Conservation (phyloP, 2,113 vertebrate species). For the Erythrocercus mccallii region DNA sequence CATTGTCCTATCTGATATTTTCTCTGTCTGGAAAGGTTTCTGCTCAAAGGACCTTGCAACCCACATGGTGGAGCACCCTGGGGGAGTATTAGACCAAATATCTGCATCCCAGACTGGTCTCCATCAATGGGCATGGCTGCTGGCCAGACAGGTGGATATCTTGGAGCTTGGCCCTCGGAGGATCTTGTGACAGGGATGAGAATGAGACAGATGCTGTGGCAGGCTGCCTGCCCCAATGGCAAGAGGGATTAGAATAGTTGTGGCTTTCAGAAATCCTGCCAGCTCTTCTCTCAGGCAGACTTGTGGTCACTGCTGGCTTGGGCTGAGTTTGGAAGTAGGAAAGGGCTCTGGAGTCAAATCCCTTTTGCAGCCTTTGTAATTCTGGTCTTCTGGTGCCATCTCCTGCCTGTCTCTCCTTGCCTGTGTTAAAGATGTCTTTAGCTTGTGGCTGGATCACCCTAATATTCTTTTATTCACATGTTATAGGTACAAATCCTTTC, state of each 20-base stretch:
- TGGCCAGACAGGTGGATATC: neutral
- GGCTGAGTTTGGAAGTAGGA: neutral
- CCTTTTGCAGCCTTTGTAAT: neutral
- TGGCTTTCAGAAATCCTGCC: neutral
- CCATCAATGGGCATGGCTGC: neutral
- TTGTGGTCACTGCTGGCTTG: neutral
- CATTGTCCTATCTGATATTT: neutral
- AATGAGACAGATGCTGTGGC: neutral
- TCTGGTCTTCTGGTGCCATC: slow-evolving; percentile 39
- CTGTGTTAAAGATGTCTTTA: neutral
- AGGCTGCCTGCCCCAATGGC: neutral
- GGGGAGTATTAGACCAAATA: neutral
- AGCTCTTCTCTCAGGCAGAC: neutral
- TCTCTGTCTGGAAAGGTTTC: neutral
- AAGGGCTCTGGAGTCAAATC: neutral
- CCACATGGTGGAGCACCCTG: neutral
- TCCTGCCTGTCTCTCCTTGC: slow-evolving; percentile 29
- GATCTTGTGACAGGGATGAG: neutral
- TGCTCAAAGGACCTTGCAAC: neutral
- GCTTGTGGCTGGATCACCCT: neutral
- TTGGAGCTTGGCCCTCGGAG: neutral
- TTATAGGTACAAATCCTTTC: neutral
- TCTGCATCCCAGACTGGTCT: neutral
- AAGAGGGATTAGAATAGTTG: neutral
- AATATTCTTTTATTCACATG: neutral